Evolutionary conservation across 2,113 vertebrate species (phyloP).

Genomic region (Calidris pugnax): DNA sequence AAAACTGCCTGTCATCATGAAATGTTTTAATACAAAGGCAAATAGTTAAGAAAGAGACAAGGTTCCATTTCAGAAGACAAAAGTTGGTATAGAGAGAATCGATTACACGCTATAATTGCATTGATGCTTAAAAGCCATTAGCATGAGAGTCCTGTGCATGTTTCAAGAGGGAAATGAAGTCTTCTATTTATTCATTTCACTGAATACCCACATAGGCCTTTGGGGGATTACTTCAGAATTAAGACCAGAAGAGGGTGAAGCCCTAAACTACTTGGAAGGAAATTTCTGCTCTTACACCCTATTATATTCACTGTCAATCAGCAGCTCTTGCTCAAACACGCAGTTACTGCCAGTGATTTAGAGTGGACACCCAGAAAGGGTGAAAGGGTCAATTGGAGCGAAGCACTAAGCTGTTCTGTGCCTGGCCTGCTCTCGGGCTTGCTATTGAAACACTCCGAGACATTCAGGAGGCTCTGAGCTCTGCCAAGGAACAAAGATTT

Average conservation of each 20-base stretch:
- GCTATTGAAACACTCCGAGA: neutral
- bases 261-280: neutral
- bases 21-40: conserved; percentile 1
- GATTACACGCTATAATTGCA: conserved; percentile 34
- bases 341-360: neutral
- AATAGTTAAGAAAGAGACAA: neutral
- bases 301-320: neutral
- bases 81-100: neutral
- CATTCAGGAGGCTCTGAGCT: neutral
- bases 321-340: neutral
- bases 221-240: conserved; percentile 26
- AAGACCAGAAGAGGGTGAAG: conserved; percentile 7
- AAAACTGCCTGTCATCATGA: neutral
- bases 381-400: neutral
- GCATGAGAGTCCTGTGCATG: neutral
- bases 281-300: neutral
- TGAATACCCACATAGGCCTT: neutral
- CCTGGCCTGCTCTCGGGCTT: neutral
- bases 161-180: neutral
- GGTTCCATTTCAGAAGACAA: conserved; percentile 20
- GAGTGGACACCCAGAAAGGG: neutral
- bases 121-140: conserved; percentile 39
- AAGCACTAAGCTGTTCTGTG: neutral
- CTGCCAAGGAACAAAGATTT: neutral
- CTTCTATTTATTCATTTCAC: conserved; percentile 32